A percentile compares a stretch with the other conserved stretches of the same genome.
Conservation (phyloP, 2,113 vertebrate species). For the Laticauda colubrina region DNA sequence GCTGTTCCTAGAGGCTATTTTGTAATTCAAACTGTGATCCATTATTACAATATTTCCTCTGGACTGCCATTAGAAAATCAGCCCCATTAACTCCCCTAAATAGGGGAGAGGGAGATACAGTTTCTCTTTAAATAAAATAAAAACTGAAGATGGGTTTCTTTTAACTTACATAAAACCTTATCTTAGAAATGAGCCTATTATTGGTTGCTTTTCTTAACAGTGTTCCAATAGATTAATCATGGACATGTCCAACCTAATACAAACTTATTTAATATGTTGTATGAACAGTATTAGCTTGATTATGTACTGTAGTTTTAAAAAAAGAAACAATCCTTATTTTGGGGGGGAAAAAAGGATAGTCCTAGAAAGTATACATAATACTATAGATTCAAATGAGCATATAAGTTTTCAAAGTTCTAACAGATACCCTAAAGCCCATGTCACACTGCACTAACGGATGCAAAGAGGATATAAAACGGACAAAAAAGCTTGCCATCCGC, state of each 20-base stretch:
- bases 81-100: constrained; percentile 37
- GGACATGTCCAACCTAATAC: background rate
- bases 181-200: constrained; percentile 11
- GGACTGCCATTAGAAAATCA: constrained; percentile 50
- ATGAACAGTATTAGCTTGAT: background rate
- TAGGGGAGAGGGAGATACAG: background rate
- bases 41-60: constrained; percentile 53
- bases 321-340: background rate
- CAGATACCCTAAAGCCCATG: background rate
- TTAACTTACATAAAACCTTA: background rate
- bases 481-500: too few relatives aligned
- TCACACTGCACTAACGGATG: too few relatives aligned
- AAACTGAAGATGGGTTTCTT: background rate
- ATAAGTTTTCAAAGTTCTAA: constrained; percentile 38
- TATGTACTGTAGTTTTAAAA: background rate
- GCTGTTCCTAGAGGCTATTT: constrained; percentile 56
- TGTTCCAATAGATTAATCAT: constrained; percentile 19
- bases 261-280: background rate
- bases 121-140: constrained; percentile 31
- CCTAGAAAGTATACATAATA: background rate
- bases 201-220: constrained; percentile 17
- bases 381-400: background rate
- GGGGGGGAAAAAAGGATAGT: background rate
- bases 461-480: too few relatives aligned
- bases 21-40: constrained; percentile 55